phyloP scores from a whole-genome alignment of 1,140 invertebrate genomes.

The Papilio machaon region DNA sequence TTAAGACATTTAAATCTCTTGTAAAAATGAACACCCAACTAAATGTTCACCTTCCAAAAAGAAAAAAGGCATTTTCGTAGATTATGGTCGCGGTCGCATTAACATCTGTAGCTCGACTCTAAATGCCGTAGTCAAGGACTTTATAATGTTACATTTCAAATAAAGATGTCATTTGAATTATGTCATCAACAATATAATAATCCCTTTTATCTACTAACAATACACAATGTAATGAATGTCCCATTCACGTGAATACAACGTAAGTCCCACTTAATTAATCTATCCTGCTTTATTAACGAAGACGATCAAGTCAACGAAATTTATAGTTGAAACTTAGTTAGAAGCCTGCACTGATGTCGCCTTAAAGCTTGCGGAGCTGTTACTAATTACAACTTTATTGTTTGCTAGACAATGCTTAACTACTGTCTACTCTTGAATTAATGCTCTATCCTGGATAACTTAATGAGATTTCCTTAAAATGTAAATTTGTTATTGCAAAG shows the following conservation, averaged over 20 bases:
- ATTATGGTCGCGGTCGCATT: too few relatives aligned
- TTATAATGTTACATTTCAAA: not conserved
- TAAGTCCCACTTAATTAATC: conserved; percentile 34
- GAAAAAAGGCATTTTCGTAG: too few relatives aligned
- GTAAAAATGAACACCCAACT: too few relatives aligned
- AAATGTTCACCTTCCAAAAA: too few relatives aligned
- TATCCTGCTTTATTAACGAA: conserved; percentile 38
- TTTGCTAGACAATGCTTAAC: conserved; percentile 43
- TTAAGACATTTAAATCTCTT: too few relatives aligned
- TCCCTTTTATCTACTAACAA: not conserved
- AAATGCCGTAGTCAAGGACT: not conserved
- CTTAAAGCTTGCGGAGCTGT: conserved; percentile 40
- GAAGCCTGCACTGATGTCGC: conserved; percentile 33
- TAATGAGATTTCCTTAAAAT: conserved; percentile 34
- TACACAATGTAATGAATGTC: conserved; percentile 6
- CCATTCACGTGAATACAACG: conserved; percentile 16
- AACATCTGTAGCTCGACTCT: too few relatives aligned
- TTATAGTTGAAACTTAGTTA: conserved; percentile 44
- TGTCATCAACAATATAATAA: not conserved
- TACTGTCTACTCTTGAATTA: conserved; percentile 36
- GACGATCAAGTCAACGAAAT: conserved; percentile 47
- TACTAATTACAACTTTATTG: conserved; percentile 61
- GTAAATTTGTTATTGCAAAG: conserved; percentile 18
- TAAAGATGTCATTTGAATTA: not conserved
- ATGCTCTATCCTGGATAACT: conserved; percentile 15